Base-by-base conservation (phyloP, 2,113 vertebrate genomes). In the Hiodon alosoides region DNA sequence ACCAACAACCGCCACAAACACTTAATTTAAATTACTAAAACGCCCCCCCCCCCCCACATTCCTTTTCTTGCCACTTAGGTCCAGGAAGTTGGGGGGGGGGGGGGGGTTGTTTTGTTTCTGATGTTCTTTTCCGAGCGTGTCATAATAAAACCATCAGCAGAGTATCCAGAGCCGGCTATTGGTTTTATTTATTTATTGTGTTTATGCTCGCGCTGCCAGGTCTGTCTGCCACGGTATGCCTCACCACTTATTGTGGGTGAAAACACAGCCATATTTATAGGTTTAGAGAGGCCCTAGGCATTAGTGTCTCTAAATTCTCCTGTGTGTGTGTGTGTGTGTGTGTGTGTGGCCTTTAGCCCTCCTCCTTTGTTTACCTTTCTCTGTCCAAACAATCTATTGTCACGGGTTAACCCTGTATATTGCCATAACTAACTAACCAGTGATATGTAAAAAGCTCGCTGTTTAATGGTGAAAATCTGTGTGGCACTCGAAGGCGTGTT, bases 251-350 rank as follows among this genome's bases (percentile, higher is more conserved):
- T 71, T 71, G 57, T 71, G 70, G 60, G 57, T 59, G 57, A 31
- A 71, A 60, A 71, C 70, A 71, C 17, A 59, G 70, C 31, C 53
- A 46, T 71, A 46, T 71, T 71, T 71, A 59, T 14, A 47, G 55
- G 55, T 57, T 51, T 48, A 31, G 70, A 11, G 55, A 71, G 46
- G 57, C 47, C 55, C 55, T 48, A 31, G 53, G 70, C 31, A 7
- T 46, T 55, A n/a, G 52, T 69, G 52, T 9, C 55, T 57, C 48
- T 59, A 71, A 57, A 71, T 48, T 48, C n/a, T 60, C 57, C 55
- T 48, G 8, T 55, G 17, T n/a, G 10, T 52, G 13, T 71, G 57
- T 71, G 57, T 3, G n/a, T 60, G 58, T 60, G 57, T 54, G 60
- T 60, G 57, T 6, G 14, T 11, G 14, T 3, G 14, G 58, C 5